phyloP scores from a whole-genome alignment of 2,888 invertebrate species.

The Lamproptera curius region DNA sequence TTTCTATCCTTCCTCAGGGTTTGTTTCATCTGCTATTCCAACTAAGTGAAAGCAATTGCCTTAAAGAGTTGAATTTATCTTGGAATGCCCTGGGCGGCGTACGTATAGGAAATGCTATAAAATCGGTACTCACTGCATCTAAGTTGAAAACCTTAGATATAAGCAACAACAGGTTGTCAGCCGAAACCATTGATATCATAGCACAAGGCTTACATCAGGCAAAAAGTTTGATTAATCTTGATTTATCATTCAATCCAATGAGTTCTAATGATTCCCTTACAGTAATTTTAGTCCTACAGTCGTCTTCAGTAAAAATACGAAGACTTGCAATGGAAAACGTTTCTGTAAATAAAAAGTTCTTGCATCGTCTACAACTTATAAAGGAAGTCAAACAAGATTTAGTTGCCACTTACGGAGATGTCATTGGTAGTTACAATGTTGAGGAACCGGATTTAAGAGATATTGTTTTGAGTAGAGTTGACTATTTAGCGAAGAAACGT shows the following conservation, averaged over 20 bases:
- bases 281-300: constrained; percentile 39
- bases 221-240: constrained; percentile 40
- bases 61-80: constrained; percentile 48
- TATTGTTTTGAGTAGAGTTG: constrained; percentile 45
- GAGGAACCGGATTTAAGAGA: constrained; percentile 42
- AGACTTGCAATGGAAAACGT: constrained; percentile 48
- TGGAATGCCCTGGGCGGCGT: constrained; percentile 47
- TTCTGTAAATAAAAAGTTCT: constrained; percentile 37
- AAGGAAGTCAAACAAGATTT: constrained; percentile 34
- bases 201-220: constrained; percentile 33
- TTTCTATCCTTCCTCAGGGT: constrained; percentile 35
- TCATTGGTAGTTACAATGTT: constrained; percentile 28
- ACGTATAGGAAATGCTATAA: constrained; percentile 40
- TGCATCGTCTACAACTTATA: constrained; percentile 32
- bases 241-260: constrained; percentile 54
- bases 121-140: constrained; percentile 34
- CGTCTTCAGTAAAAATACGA: constrained; percentile 35
- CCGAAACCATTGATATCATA: constrained; percentile 37
- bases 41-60: constrained; percentile 38
- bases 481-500: constrained; percentile 39
- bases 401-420: constrained; percentile 42
- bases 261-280: constrained; percentile 39
- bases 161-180: constrained; percentile 47
- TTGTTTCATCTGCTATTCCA: constrained; percentile 34
- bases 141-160: constrained; percentile 40